Conservation (phyloP, 2,797 vertebrate species). For the Cynodonichthys magdalenae region DNA sequence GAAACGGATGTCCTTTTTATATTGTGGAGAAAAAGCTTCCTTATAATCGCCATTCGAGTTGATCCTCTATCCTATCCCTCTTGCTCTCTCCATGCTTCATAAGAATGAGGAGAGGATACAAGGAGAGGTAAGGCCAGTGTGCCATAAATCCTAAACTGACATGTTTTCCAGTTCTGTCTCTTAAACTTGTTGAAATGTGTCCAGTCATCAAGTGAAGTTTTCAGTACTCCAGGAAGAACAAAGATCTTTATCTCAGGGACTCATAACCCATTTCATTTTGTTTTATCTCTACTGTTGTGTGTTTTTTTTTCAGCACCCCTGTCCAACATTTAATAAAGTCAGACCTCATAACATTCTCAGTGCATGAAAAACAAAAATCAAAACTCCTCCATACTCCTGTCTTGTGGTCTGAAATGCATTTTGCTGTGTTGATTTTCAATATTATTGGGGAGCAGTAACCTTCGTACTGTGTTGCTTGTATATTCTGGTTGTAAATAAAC, state of each 20-base stretch:
- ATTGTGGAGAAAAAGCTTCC: conserved; percentile 12
- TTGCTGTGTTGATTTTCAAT: background rate
- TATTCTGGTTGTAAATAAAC: conserved; percentile 4
- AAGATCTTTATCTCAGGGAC: conserved; percentile 16
- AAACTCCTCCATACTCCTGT: background rate
- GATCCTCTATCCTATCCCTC: conserved; percentile 29
- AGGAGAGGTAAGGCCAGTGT: conserved; percentile 89
- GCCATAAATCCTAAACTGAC: conserved; percentile 24
- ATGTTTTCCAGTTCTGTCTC: conserved; percentile 21
- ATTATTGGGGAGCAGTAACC: background rate
- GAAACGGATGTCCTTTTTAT: background rate
- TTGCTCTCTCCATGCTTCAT: conserved; percentile 70
- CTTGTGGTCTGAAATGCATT: background rate
- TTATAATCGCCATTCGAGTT: conserved; percentile 25
- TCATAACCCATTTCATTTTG: conserved; percentile 45
- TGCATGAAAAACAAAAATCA: conserved; percentile 43
- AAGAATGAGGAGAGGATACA: conserved; percentile 99
- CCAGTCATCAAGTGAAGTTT: conserved; percentile 30
- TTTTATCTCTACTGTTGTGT: conserved; percentile 42
- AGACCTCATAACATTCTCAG: conserved; percentile 18
- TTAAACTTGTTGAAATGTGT: conserved; percentile 32
- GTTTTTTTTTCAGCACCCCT: conserved; percentile 6
- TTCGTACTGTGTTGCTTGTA: conserved; percentile 18
- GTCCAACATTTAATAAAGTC: conserved; percentile 43
- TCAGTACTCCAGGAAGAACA: conserved; percentile 10